Conservation (phyloP, 1,140 invertebrate genomes). For the Atta texana region DNA sequence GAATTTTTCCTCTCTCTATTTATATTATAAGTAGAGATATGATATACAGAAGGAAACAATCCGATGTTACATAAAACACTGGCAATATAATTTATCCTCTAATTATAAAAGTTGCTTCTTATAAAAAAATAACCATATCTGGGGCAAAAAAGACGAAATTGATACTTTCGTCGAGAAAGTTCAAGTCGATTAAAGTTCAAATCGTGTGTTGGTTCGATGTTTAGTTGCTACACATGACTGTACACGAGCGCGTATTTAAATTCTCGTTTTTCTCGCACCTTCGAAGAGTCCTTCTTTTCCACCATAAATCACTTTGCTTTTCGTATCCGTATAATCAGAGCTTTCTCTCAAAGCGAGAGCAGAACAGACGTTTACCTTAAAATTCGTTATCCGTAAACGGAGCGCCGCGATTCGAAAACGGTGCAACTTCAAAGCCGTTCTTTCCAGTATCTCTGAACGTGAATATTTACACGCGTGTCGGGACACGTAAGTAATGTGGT, state of each 20-base stretch:
- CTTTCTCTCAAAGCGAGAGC: constrained; percentile 21
- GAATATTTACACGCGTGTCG: constrained; percentile 33
- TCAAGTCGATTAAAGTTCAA: constrained; percentile 15
- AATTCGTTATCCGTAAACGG: constrained; percentile 24
- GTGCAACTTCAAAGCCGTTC: constrained; percentile 2
- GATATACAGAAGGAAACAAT: neutral
- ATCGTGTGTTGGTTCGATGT: neutral
- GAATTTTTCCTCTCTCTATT: neutral
- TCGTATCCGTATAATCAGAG: constrained; percentile 22
- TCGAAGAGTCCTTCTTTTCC: constrained; percentile 8
- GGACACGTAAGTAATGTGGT: neutral
- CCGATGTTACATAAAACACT: neutral
- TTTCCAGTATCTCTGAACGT: neutral
- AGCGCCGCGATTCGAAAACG: neutral
- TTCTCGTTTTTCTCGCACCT: constrained; percentile 25
- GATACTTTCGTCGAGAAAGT: neutral
- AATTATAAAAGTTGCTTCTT: constrained; percentile 28
- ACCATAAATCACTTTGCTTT: constrained; percentile 34
- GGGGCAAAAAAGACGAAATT: neutral
- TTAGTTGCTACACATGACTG: neutral
- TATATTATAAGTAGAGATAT: neutral
- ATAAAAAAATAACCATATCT: neutral
- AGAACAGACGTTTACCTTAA: constrained; percentile 26
- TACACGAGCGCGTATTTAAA: constrained; percentile 2
- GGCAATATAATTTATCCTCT: neutral